Base-by-base conservation (phyloP, 2,113 vertebrate genomes). In the Centrocercus urophasianus region DNA sequence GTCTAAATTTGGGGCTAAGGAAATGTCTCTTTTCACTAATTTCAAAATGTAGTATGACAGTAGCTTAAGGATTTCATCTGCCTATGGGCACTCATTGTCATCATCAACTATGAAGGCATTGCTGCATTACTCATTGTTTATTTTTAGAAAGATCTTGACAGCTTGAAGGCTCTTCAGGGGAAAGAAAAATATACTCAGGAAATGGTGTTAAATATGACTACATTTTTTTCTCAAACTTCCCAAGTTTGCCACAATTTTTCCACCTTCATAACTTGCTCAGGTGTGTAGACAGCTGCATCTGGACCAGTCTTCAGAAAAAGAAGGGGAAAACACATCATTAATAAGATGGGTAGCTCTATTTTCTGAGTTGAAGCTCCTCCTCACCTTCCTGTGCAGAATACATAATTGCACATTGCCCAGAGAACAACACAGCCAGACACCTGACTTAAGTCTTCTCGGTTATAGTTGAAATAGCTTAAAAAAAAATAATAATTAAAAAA, bases 91-190 rank as follows among this genome's bases (percentile, higher is more conserved):
- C 16, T 64, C 52, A 7, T 74, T 67, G 56, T 93, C 20, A 50
- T 56, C 74, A 90, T 28, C 89, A 93, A 34, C 71, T 88, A 28
- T 57, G 86, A 93, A 90, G 74, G 25, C 25, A 80, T 25, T 83
- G 60, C 71, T 93, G 42, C 54, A 75, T 32, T 93, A 86, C 89
- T 81, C 75, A 63, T 64, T 77, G 15, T 36, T 89, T 93, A 92
- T 94, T 95, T 96, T 94, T 91, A 65, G 91, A 67, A 80, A 11
- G 63, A 52, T 85, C 83, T 84, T 88, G 92, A 95, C 83, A 92
- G 78, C 75, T 52, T 78, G 91, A 70, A 94, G 79, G 25, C 34
- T 86, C 73, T 81, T 64, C 8, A 48, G 32, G 60, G 57, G 19
- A 8, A 91, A 77, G 11, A 93, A 77, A 80, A 72, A 83, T 11